Percentiles rank a stretch among this genome's conserved stretches.
Evolutionary conservation across 2,888 invertebrate genomes (phyloP).

Genomic region (Archips xylosteana): DNA sequence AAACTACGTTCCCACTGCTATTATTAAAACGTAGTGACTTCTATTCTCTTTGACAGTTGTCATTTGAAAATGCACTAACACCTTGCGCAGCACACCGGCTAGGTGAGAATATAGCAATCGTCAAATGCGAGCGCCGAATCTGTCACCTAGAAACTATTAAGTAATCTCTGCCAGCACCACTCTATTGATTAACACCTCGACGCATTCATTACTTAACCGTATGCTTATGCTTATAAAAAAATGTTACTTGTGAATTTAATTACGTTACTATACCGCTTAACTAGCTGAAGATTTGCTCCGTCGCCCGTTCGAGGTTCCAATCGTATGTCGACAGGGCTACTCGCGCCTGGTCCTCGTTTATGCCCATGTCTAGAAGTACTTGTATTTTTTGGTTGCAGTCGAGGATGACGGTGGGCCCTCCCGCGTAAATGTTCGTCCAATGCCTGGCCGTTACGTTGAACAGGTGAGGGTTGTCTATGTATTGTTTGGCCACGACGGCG

Average conservation of each 20-base stretch:
- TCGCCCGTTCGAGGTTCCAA: slow-evolving; percentile 97
- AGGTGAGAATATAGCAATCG: no score
- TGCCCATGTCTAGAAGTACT: slow-evolving; percentile 96
- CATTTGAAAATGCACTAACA: no score
- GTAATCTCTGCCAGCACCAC: no score
- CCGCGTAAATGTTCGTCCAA: slow-evolving; percentile 98
- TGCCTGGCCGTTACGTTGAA: slow-evolving; percentile 96
- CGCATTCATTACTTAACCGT: slow-evolving; percentile 26
- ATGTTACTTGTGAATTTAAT: slow-evolving; percentile 32
- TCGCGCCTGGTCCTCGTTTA: slow-evolving; percentile 94
- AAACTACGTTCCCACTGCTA: no score
- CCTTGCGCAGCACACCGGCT: no score
- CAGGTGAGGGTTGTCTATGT: slow-evolving; percentile 94
- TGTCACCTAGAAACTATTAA: no score
- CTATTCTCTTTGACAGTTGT: no score
- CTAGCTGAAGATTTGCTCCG: slow-evolving; percentile 87
- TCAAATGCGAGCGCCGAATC: no score
- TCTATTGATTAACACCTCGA: no score
- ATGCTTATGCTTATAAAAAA: slow-evolving; percentile 41
- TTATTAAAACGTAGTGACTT: no score
- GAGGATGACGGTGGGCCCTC: slow-evolving; percentile 85
- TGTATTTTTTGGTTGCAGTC: slow-evolving; percentile 96
- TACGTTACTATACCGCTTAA: slow-evolving; percentile 36
- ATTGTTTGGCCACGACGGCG: slow-evolving; percentile 99
- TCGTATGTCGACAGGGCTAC: slow-evolving; percentile 96